Evolutionary conservation across 2,888 invertebrate genomes (phyloP), one percentile per base, ranked within the genome.

Genomic region (Pterostichus madidus): DNA sequence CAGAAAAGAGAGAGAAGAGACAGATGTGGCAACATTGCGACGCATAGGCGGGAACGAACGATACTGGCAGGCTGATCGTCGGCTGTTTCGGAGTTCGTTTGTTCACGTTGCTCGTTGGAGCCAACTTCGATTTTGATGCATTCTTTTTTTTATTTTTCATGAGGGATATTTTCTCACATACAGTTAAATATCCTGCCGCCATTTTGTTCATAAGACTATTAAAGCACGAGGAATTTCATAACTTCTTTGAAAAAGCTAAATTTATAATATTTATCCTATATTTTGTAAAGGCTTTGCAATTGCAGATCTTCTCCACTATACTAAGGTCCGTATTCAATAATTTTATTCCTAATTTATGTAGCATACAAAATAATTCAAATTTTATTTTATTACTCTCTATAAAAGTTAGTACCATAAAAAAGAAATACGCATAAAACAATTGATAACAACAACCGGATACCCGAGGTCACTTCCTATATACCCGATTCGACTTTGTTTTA

Each of bases 41-140:
- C 76, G 77, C 61, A 31, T 53, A 52, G 61, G 68, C 52, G 83
- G 76, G 64, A 77, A 77, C 76, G 39, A 56, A 46, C 53, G 56
- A 35, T 76, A 53, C 59, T 76, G 77, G 56, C 77, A 77, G 59
- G 59, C 75, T 49, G 75, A 49, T 75, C 32, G 75, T 24, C 75
- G 8, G 53, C 49, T 52, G 75, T 75, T 75, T 75, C 75, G 52
- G 5, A 8, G 71, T 39, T 76, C 52, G 53, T 46, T 76, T 76
- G 64, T 64, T 64, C 35, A 39, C 64, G 32, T 35, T 64, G 64
- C 10, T 17, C 2, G 24, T 24, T 24, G 24, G 24, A 24, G 68
- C 44, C 68, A 71, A 71, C 68, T 71, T 35, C 8, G 68, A 44
- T 71, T 71, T 44, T 35, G 64, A 39, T 68, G 64, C 39, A 68